These are phyloP conservation scores for Chymomyza costata DNA, from an alignment of 1,140 invertebrate genomes.

Conservation along the genomic window DNA sequence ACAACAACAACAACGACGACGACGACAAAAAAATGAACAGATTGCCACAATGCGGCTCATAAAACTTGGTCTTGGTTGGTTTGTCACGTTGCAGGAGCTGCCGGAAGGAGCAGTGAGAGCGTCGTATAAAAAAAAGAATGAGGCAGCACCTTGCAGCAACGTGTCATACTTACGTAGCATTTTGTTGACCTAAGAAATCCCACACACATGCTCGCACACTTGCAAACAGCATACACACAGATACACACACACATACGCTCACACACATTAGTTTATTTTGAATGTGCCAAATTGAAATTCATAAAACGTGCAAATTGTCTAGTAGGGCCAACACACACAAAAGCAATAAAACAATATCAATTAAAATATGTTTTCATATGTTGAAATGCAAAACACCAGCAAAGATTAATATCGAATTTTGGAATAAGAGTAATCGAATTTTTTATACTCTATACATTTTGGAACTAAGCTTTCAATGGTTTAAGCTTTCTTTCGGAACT, in stretches of 20 bases:
- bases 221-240: constrained; percentile 52
- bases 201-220: too few relatives aligned
- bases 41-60: constrained; percentile 38
- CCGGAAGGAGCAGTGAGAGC: too few relatives aligned
- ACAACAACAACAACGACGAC: too few relatives aligned
- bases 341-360: constrained; percentile 68
- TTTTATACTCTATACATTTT: too few relatives aligned
- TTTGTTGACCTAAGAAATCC: constrained; percentile 30
- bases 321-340: constrained; percentile 14
- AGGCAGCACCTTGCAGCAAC: too few relatives aligned
- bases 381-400: constrained; percentile 8
- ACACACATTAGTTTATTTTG: too few relatives aligned
- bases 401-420: too few relatives aligned
- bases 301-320: constrained; percentile 39
- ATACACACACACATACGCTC: too few relatives aligned
- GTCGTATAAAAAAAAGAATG: too few relatives aligned
- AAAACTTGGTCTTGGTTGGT: constrained; percentile 15
- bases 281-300: constrained; percentile 49
- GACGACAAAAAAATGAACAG: constrained; percentile 14
- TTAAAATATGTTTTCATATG: constrained; percentile 52
- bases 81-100: constrained; percentile 45
- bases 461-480: too few relatives aligned
- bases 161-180: constrained; percentile 10
- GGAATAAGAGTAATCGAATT: too few relatives aligned
- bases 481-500: too few relatives aligned